Base-by-base conservation (phyloP, 2,797 vertebrate genomes). In the Gila robusta region DNA sequence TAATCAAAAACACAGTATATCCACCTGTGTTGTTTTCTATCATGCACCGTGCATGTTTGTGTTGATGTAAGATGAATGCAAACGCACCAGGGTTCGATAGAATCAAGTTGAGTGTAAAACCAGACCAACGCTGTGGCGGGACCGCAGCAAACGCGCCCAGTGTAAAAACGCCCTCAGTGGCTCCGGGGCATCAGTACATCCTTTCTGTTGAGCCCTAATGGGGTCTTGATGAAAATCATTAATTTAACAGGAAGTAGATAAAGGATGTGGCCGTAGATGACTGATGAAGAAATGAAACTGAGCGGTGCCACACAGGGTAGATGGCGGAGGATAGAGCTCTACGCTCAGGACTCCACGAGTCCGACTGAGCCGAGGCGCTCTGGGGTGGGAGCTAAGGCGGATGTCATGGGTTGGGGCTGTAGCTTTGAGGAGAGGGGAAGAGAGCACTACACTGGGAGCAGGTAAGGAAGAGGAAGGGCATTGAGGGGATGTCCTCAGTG, bases 401-500 rank as follows among this genome's bases (percentile, higher is more conserved):
- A 66, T 37, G 32, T 32, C 14, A 67, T 4, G n/a, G 37, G 44
- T 37, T 64, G 17, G n/a, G 82, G 69, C 79, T 39, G 62, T 47
- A 52, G 19, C 23, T 35, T 69, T 72, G 19, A 71, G 37, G n/a
- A 28, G 69, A 21, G 17, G 35, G 83, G 66, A 66, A 52, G 21
- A 81, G n/a, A 28, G 70, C 71, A 71, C 72, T 82, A 54, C 44
- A 62, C 35, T 37, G 37, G 37, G 71, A 62, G 71, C 80, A 41
- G 85, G 78, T 70, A 35, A 64, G 52, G 72, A 49, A 78, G 59
- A 71, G 79, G 85, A 78, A 23, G 87, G 71, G 90, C 92, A 93
- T 88, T 89, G 92, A 93, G 93, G 91, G 92, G 92, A 89, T 59
- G 90, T 86, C 93, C 93, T 89, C 89, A 90, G 88, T 88, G 95